Base-by-base conservation (phyloP, 2,888 invertebrate genomes). In the Zaprionus bogoriensis region DNA sequence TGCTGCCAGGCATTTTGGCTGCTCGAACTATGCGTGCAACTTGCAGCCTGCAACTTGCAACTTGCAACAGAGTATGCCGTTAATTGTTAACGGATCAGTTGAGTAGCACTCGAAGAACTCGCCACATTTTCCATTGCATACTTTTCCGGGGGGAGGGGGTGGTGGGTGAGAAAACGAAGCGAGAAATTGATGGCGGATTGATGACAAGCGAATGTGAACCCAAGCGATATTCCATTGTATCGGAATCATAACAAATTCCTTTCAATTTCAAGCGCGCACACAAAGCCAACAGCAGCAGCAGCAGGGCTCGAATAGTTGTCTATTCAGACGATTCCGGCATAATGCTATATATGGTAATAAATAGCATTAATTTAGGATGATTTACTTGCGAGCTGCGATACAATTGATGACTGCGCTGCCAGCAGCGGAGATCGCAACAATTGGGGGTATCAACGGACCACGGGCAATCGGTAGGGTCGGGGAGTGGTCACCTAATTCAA, bases 321-420 rank as follows among this genome's bases (percentile, higher is more conserved):
- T 25, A 32, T 32, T 41, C 20, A 1, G 10, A 2, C 27, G 12
- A 27, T 19, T 22, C 2, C 9, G 12, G 20, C 10, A 39, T 28
- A 45, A 27, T 45, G 32, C 20, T 51, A 36, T 51, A 36, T 36
- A 17, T 57, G n/a, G 14, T 30, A 62, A 62, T 63, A 63, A 57
- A 69, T 50, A 27, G 38, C 60, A 48, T 71, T 44, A 30, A 51
- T 44, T 47, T 36, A 44, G 32, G 45, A 54, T 51, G 54, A 65
- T 47, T 47, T 32, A 14, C 19, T 23, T 45, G 47, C 42, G n/a
- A 5, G 20, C 38, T 27, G 38, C 59, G 22, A 60, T 60, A 46
- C 47, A 36, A 55, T 36, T 61, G 42, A 27, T 30, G 28, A 36
- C 14, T 36, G 32, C 32, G 32, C 32, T 6, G 32, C 14, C 32